Percentiles rank a stretch among this genome's conserved stretches.
phyloP scores from a whole-genome alignment of 1,140 invertebrate genomes.

The Hycleus phaleratus region DNA sequence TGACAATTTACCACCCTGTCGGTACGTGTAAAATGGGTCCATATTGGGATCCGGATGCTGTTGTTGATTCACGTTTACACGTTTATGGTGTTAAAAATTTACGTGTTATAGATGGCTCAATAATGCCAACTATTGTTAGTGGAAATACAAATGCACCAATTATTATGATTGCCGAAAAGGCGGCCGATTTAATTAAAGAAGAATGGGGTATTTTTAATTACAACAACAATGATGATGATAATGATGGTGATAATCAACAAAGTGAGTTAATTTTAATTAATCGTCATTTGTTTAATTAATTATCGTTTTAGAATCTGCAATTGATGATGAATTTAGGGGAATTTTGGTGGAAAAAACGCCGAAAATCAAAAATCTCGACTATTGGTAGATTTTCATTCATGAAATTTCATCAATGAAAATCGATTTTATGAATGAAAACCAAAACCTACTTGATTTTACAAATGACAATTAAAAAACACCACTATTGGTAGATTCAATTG shows the following conservation, averaged over 20 bases:
- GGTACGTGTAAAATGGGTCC: slow-evolving; percentile 74
- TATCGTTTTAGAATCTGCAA: background rate
- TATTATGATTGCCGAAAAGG: slow-evolving; percentile 75
- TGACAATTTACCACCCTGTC: slow-evolving; percentile 60
- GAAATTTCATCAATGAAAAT: background rate
- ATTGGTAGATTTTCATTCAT: slow-evolving; percentile 18
- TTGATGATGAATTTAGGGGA: background rate
- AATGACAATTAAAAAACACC: too few relatives aligned
- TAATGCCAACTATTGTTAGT: slow-evolving; percentile 66
- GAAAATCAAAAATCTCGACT: slow-evolving; percentile 18
- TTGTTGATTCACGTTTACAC: slow-evolving; percentile 58
- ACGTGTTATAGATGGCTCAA: slow-evolving; percentile 69
- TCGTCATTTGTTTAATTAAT: background rate
- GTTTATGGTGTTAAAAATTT: slow-evolving; percentile 61
- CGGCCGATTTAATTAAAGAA: slow-evolving; percentile 61
- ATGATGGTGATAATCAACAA: too few relatives aligned
- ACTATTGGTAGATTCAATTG: too few relatives aligned
- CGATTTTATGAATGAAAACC: too few relatives aligned
- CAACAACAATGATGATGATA: too few relatives aligned
- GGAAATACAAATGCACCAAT: slow-evolving; percentile 71
- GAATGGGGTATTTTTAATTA: slow-evolving; percentile 38
- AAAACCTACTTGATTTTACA: too few relatives aligned
- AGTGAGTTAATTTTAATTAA: too few relatives aligned
- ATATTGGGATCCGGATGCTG: slow-evolving; percentile 49
- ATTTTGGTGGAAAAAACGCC: background rate